Conservation (phyloP, 2,888 invertebrate species). For the Drosophila melanocephala region DNA sequence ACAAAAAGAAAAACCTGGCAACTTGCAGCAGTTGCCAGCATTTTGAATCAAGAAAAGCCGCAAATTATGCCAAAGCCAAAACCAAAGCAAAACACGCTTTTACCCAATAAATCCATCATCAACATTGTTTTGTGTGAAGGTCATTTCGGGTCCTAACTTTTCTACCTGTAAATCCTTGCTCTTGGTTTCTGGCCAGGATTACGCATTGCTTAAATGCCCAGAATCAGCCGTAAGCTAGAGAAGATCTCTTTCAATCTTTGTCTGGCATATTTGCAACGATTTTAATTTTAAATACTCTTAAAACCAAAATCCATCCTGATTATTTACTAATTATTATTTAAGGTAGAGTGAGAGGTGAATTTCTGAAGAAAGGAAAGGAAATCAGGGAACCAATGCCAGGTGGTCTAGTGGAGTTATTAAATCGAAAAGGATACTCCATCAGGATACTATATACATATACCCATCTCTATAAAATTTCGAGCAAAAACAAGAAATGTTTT, state of each 20-base stretch:
- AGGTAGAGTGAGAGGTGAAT: not conserved
- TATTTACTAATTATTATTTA: slow-evolving; percentile 5
- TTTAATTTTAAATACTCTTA: slow-evolving; percentile 32
- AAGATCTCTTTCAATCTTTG: slow-evolving; percentile 19
- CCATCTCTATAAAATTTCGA: not conserved
- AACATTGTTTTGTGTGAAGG: slow-evolving; percentile 45
- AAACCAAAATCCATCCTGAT: not conserved
- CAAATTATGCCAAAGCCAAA: slow-evolving; percentile 66
- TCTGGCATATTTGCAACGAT: slow-evolving; percentile 53
- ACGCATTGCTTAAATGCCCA: slow-evolving; percentile 28
- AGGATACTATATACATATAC: not conserved
- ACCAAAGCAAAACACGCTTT: slow-evolving; percentile 54
- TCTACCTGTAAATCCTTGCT: slow-evolving; percentile 6
- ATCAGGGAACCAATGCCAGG: not conserved
- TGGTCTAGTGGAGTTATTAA: not conserved
- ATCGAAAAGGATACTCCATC: not conserved
- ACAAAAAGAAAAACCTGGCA: slow-evolving; percentile 18
- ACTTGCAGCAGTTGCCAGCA: slow-evolving; percentile 19
- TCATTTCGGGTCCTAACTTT: not conserved
- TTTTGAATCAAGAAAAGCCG: slow-evolving; percentile 45
- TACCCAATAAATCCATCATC: slow-evolving; percentile 70
- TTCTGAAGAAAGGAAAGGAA: not conserved
- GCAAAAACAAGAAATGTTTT: not conserved
- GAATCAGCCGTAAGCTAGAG: slow-evolving; percentile 40
- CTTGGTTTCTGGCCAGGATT: slow-evolving; percentile 22